A percentile compares a stretch with the other conserved stretches of the same genome.
Conservation (phyloP, 1,140 invertebrate species). For the Latrodectus geometricus region DNA sequence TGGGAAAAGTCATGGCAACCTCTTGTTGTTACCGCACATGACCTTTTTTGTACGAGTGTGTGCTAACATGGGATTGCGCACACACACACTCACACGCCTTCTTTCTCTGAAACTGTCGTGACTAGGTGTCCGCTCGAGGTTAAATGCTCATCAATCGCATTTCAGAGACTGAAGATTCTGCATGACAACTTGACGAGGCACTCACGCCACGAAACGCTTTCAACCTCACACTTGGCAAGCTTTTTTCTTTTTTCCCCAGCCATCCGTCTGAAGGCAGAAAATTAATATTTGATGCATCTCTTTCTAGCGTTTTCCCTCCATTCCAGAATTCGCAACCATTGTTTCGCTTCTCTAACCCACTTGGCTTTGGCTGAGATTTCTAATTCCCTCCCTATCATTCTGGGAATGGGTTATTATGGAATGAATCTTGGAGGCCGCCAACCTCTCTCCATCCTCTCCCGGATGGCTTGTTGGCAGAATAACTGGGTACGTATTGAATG, state of each 20-base stretch:
- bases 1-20: neutral
- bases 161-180: neutral
- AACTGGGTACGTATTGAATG: no score
- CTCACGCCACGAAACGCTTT: neutral
- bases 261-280: neutral
- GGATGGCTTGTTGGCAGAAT: no score
- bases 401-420: neutral
- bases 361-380: neutral
- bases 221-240: neutral
- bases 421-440: neutral
- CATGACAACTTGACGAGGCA: neutral
- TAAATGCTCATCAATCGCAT: neutral
- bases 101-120: neutral
- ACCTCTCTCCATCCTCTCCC: neutral
- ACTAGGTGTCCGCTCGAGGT: neutral
- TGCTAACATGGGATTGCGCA: neutral
- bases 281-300: neutral
- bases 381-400: neutral
- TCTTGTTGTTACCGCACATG: neutral
- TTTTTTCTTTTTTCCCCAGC: neutral
- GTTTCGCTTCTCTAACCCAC: neutral
- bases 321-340: neutral
- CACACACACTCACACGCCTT: neutral
- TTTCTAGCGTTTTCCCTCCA: neutral
- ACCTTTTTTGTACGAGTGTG: neutral